Conservation (phyloP, 2,888 invertebrate species). For the Lithophane semibrunnea region DNA sequence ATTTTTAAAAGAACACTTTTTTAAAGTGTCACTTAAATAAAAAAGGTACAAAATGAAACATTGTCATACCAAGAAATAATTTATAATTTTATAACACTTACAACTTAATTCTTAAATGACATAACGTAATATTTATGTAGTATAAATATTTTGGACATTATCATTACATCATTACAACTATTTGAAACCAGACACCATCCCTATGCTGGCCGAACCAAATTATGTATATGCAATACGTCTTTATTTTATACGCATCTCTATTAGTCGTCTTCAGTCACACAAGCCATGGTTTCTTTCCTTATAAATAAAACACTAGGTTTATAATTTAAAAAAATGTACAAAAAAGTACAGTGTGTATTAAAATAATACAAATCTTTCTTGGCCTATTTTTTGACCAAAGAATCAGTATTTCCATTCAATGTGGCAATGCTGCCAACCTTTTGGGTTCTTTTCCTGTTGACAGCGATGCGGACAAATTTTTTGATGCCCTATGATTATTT, state of each 20-base stretch:
- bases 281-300: neutral
- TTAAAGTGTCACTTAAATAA: neutral
- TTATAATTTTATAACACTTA: neutral
- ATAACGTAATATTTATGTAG: no score
- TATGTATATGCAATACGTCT: neutral
- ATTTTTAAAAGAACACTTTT: neutral
- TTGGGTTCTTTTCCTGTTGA: no score
- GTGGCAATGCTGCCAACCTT: no score
- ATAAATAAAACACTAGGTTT: neutral
- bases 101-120: slow-evolving; percentile 3
- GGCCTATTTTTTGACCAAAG: no score
- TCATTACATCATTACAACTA: neutral
- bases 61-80: slow-evolving; percentile 3
- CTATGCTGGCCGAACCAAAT: neutral
- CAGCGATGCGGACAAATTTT: no score
- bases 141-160: neutral
- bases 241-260: neutral
- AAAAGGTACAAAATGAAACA: slow-evolving; percentile 22
- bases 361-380: neutral
- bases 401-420: no score
- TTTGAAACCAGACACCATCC: no score
- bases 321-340: no score
- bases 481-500: no score
- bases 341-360: neutral
- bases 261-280: neutral